Percentiles rank a stretch among this genome's conserved stretches.
These are phyloP conservation scores for Melanaphis sacchari DNA, from an alignment of 1,140 invertebrate genomes.

Conservation along the genomic window DNA sequence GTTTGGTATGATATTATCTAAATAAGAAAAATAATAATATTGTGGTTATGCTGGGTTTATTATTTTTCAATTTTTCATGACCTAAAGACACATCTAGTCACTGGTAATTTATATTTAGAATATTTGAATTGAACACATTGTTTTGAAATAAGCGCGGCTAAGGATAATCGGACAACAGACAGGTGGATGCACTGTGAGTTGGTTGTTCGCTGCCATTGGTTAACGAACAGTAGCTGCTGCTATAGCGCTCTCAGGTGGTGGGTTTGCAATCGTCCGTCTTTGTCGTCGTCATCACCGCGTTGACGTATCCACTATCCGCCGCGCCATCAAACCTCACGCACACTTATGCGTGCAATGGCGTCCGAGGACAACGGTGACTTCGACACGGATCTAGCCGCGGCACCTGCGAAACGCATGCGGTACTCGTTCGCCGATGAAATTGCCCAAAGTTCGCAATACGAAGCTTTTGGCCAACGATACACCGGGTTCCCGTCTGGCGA, in stretches of 20 bases:
- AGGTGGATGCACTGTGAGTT: neutral
- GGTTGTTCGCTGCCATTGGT: neutral
- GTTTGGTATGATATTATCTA: no score
- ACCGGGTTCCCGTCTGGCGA: constrained; percentile 49
- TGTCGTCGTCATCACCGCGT: constrained; percentile 20
- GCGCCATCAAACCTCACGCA: neutral
- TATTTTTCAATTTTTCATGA: neutral
- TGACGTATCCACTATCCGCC: neutral
- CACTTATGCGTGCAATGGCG: neutral
- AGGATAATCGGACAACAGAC: rapidly evolving
- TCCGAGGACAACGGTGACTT: constrained; percentile 31
- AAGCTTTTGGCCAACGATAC: constrained; percentile 39
- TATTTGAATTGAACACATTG: no score
- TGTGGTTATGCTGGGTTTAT: neutral
- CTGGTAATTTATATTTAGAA: no score
- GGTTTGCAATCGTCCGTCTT: neutral
- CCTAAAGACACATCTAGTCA: no score
- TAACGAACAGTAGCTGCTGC: neutral
- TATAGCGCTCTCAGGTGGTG: neutral
- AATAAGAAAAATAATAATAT: neutral
- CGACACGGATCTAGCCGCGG: constrained; percentile 41
- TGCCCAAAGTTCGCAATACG: constrained; percentile 36
- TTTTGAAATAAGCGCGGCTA: constrained; percentile 18
- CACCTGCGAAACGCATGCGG: constrained; percentile 55
- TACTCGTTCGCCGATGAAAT: constrained; percentile 53